Conservation (phyloP, 2,797 vertebrate species). For the Ambastaia sidthimunki region DNA sequence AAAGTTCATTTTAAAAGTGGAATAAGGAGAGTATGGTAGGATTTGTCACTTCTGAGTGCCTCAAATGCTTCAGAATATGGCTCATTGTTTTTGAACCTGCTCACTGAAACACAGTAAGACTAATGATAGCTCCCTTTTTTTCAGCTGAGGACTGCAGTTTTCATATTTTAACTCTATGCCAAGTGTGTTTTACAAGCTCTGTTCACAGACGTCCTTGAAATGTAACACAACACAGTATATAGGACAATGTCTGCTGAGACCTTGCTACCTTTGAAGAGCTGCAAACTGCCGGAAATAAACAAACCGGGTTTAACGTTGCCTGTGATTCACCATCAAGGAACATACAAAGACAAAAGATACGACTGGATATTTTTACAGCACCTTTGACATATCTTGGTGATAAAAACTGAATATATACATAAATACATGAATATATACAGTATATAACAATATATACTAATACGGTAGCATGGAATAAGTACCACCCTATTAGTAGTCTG, state of each 20-base stretch:
- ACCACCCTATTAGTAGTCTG: no score
- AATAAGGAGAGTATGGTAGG: neutral
- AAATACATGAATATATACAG: no score
- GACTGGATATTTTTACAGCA: no score
- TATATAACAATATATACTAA: no score
- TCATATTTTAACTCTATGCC: slow-evolving; percentile 27
- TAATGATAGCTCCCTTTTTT: slow-evolving; percentile 36
- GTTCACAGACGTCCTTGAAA: slow-evolving; percentile 41
- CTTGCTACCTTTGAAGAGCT: neutral
- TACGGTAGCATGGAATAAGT: no score
- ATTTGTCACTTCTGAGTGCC: slow-evolving; percentile 23
- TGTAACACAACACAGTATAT: slow-evolving; percentile 37
- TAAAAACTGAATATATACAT: no score
- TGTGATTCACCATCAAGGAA: neutral
- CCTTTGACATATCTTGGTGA: no score
- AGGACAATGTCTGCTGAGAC: slow-evolving; percentile 40
- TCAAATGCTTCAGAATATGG: slow-evolving; percentile 16
- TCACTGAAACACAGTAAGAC: slow-evolving; percentile 31
- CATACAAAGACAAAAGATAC: no score
- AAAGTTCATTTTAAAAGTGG: neutral
- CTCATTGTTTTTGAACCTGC: slow-evolving; percentile 11
- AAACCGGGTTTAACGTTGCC: neutral
- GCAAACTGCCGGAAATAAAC: slow-evolving; percentile 31
- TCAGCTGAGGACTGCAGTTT: slow-evolving; percentile 43
- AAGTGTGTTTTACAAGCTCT: slow-evolving; percentile 33